Conservation (phyloP, 2,113 vertebrate species). For the Plecotus auritus region DNA sequence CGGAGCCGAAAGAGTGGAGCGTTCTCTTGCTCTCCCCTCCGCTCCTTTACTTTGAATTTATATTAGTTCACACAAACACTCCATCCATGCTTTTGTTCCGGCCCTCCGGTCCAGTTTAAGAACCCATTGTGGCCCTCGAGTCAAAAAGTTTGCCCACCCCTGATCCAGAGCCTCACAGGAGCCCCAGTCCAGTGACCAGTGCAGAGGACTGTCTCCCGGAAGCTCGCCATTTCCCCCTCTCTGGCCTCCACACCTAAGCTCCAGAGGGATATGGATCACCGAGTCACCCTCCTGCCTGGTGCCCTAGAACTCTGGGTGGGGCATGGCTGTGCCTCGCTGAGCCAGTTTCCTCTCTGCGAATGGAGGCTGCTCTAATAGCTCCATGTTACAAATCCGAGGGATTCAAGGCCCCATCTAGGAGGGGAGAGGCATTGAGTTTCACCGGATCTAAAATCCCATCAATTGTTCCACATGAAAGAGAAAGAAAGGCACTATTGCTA, state of each 20-base stretch:
- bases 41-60: too few species aligned
- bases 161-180: accelerated
- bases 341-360: neutral
- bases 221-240: neutral
- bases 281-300: neutral
- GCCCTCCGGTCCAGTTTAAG: too few species aligned
- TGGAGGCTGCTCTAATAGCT: neutral
- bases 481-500: neutral
- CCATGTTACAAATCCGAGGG: neutral
- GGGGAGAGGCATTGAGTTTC: neutral
- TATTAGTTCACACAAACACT: too few species aligned
- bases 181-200: neutral
- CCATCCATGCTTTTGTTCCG: too few species aligned
- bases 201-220: neutral
- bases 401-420: neutral
- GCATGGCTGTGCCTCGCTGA: neutral
- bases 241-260: neutral
- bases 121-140: too few species aligned
- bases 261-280: neutral
- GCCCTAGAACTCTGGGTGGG: neutral
- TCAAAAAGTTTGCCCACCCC: too few species aligned
- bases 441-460: neutral
- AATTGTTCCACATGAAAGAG: neutral
- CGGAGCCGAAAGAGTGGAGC: too few species aligned
- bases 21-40: too few species aligned